Evolutionary conservation across 2,113 vertebrate genomes (phyloP).

Genomic region (Lepisosteus osseus): DNA sequence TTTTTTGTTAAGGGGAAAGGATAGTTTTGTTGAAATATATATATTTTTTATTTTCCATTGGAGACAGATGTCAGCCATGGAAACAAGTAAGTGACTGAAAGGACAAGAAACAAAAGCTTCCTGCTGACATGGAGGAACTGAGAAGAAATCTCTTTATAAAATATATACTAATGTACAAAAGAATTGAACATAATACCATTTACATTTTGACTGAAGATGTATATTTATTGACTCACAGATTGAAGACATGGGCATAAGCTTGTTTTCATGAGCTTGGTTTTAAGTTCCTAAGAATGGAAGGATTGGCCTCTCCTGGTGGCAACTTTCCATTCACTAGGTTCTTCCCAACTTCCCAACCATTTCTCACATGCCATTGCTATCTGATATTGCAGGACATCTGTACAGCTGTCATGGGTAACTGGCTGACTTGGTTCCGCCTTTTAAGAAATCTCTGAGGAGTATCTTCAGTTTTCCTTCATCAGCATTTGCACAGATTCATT

Average conservation of each 20-base stretch:
- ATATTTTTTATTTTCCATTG: neutral
- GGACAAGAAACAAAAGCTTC: constrained; percentile 42
- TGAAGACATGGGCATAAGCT: neutral
- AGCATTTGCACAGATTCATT: neutral
- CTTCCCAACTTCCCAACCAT: neutral
- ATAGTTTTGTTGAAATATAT: constrained; percentile 28
- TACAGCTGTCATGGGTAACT: neutral
- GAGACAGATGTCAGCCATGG: neutral
- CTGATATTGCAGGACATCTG: too few species aligned
- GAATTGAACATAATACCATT: neutral
- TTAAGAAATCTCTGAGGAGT: neutral
- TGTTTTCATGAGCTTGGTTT: neutral
- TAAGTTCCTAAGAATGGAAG: neutral
- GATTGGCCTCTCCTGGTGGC: neutral
- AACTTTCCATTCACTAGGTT: neutral
- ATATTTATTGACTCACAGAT: neutral
- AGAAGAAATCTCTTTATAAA: neutral
- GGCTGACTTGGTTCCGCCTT: neutral
- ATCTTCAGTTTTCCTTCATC: neutral
- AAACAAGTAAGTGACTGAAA: constrained; percentile 32
- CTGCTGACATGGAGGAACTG: constrained; percentile 59
- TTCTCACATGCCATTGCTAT: too few species aligned
- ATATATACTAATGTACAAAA: neutral
- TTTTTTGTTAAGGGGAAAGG: constrained; percentile 26
- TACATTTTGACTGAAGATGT: neutral